A percentile compares a stretch with the other conserved stretches of the same genome.
phyloP scores from a whole-genome alignment of 2,113 vertebrate species.

The Strix aluco region DNA sequence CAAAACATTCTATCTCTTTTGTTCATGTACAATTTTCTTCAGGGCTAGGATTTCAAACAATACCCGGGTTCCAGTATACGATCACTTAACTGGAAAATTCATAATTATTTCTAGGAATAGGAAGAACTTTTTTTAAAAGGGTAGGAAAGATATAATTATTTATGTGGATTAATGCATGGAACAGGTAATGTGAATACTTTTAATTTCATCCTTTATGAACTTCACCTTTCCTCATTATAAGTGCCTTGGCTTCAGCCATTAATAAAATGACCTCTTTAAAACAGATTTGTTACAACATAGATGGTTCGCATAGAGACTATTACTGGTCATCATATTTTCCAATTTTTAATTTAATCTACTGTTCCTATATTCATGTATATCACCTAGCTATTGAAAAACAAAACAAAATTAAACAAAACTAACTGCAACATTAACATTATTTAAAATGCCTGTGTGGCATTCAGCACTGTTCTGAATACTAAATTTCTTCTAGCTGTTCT shows the following conservation, averaged over 20 bases:
- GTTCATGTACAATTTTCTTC: neutral
- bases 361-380: neutral
- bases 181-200: neutral
- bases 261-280: neutral
- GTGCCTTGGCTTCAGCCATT: neutral
- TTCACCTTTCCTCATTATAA: neutral
- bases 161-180: neutral
- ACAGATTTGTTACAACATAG: neutral
- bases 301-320: neutral
- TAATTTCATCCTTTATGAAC: neutral
- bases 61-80: neutral
- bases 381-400: neutral
- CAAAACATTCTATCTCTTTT: neutral
- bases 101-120: neutral
- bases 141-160: neutral
- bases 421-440: neutral
- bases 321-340: neutral
- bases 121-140: neutral
- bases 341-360: neutral
- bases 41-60: neutral
- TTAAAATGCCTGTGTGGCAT: neutral
- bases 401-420: neutral
- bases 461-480: constrained; percentile 34
- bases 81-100: neutral
- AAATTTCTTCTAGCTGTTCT: constrained; percentile 8